A percentile compares a stretch with the other conserved stretches of the same genome.
Evolutionary conservation across 2,888 invertebrate genomes (phyloP).

Genomic region (Caenorhabditis angaria): DNA sequence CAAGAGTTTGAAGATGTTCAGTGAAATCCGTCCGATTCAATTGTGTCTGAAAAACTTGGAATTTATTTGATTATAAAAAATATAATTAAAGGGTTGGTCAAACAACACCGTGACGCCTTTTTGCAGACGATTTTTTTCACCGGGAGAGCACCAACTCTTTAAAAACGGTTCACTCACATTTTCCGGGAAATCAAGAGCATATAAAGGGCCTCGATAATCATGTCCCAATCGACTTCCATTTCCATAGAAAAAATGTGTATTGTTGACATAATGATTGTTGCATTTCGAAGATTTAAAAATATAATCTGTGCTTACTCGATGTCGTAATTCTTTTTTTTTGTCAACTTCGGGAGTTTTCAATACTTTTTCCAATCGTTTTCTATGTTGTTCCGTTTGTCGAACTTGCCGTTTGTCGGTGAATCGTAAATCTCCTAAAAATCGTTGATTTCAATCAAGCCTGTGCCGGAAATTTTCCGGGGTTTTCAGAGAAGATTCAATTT

Average conservation of each 20-base stretch:
- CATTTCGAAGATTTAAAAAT: background rate
- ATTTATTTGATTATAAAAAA: background rate
- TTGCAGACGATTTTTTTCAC: too few relatives aligned
- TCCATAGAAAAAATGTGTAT: background rate
- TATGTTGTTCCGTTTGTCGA: background rate
- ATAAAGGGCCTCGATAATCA: background rate
- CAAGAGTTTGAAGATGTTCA: background rate
- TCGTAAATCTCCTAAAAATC: background rate
- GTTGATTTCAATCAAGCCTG: too few relatives aligned
- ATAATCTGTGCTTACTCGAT: background rate
- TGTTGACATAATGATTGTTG: background rate
- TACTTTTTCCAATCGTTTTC: background rate
- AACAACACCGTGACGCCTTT: too few relatives aligned
- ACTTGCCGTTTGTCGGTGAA: background rate
- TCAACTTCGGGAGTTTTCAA: background rate
- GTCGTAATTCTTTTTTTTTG: too few relatives aligned
- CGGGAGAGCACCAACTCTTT: too few relatives aligned
- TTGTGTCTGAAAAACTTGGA: background rate
- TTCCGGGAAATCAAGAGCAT: background rate
- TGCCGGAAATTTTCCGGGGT: too few relatives aligned
- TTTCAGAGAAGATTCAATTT: too few relatives aligned
- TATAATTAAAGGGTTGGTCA: too few relatives aligned
- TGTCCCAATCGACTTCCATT: background rate
- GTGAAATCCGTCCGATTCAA: background rate
- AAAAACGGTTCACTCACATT: too few relatives aligned